Evolutionary conservation across 2,888 invertebrate species (phyloP).

Genomic region (Thera obeliscata): DNA sequence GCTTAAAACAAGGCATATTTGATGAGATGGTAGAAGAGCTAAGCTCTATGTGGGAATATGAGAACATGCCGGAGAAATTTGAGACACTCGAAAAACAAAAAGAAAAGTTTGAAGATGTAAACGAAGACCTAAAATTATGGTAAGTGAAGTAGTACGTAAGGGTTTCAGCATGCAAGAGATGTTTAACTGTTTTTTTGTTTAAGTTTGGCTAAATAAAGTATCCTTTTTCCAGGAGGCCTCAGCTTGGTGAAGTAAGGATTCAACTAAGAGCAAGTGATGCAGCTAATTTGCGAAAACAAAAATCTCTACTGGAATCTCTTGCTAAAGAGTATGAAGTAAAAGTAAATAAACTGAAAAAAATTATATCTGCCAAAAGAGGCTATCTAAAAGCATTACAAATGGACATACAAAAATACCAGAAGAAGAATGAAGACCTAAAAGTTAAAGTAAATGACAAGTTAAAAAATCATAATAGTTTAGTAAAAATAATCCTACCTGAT

Average conservation of each 20-base stretch:
- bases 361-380: conserved; percentile 69
- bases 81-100: conserved; percentile 71
- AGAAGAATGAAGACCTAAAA: conserved; percentile 71
- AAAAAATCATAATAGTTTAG: conserved; percentile 60
- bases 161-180: background rate
- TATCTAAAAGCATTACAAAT: conserved; percentile 73
- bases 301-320: conserved; percentile 62
- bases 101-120: conserved; percentile 66
- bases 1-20: conserved; percentile 70
- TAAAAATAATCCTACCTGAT: conserved; percentile 48
- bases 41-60: conserved; percentile 75
- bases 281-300: conserved; percentile 70
- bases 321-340: conserved; percentile 73
- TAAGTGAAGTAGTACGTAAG: conserved; percentile 40
- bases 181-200: too few relatives aligned
- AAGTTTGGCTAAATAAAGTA: background rate
- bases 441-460: conserved; percentile 64
- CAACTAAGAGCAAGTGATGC: conserved; percentile 71
- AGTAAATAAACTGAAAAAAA: conserved; percentile 68
- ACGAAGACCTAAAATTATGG: conserved; percentile 58
- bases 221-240: conserved; percentile 67
- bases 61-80: conserved; percentile 71
- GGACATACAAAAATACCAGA: conserved; percentile 76
- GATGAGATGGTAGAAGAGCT: conserved; percentile 75
- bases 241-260: conserved; percentile 67